phyloP scores from a whole-genome alignment of 2,888 invertebrate genomes.

The Pterostichus niger region DNA sequence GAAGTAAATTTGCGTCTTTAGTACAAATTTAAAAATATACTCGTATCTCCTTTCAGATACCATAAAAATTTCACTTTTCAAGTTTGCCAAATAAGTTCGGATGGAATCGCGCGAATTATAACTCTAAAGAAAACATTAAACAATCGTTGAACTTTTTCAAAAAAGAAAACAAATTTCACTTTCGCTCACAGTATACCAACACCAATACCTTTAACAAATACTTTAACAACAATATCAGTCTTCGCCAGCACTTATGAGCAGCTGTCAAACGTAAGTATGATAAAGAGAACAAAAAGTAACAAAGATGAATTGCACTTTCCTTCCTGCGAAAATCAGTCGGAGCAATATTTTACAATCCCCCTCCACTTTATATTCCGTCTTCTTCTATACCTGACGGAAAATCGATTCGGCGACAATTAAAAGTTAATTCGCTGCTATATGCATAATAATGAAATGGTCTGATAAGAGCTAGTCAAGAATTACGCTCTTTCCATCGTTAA shows the following conservation, averaged over 20 bases:
- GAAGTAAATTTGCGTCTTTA: too few relatives aligned
- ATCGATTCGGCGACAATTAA: conserved; percentile 27
- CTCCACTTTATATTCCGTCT: neutral
- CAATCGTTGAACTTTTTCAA: conserved; percentile 7
- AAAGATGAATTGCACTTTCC: conserved; percentile 56
- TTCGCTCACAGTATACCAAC: neutral
- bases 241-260: conserved; percentile 51
- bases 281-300: conserved; percentile 60
- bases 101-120: too few relatives aligned
- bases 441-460: conserved; percentile 8
- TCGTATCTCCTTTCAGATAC: too few relatives aligned
- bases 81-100: too few relatives aligned
- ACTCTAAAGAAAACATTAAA: neutral
- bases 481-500: neutral
- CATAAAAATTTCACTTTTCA: too few relatives aligned
- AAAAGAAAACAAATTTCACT: neutral
- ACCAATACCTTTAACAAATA: conserved; percentile 45
- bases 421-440: conserved; percentile 29
- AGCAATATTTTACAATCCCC: conserved; percentile 23
- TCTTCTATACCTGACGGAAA: conserved; percentile 33
- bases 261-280: conserved; percentile 58
- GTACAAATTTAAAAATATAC: too few relatives aligned
- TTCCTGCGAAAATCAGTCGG: conserved; percentile 46
- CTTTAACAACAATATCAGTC: conserved; percentile 40
- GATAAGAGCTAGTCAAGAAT: neutral